Evolutionary conservation across 2,888 invertebrate genomes (phyloP).

Genomic region (Ormyrus pomaceus): DNA sequence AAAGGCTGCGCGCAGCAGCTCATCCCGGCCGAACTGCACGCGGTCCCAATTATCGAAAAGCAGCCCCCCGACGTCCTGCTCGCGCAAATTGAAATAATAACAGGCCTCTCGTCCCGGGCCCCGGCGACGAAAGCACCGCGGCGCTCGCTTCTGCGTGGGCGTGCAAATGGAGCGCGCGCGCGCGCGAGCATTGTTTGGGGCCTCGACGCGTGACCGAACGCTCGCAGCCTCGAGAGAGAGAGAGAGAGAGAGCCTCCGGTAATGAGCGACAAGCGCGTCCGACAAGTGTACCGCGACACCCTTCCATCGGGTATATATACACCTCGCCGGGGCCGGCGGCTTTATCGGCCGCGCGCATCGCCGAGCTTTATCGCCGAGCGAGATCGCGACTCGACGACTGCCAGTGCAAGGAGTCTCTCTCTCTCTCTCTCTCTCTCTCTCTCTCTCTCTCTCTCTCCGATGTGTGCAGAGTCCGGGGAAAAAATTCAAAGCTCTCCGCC

Average conservation of each 20-base stretch:
- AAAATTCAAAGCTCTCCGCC: not conserved
- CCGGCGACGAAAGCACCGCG: slow-evolving; percentile 12
- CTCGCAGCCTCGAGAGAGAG: not conserved
- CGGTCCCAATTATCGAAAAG: not conserved
- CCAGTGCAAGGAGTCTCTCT: too few species aligned
- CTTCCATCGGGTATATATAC: not conserved
- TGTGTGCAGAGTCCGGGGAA: not conserved
- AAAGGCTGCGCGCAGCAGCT: not conserved
- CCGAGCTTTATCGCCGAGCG: not conserved
- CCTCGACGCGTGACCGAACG: slow-evolving; percentile 43
- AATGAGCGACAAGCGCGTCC: not conserved
- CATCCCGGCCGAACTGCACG: not conserved
- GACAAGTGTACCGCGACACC: slow-evolving; percentile 43
- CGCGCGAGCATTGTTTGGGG: slow-evolving; percentile 9
- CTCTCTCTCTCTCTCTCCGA: too few species aligned
- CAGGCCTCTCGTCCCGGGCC: not conserved
- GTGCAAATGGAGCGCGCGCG: slow-evolving; percentile 27
- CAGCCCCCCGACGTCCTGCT: too few species aligned
- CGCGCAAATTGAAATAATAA: slow-evolving; percentile 42
- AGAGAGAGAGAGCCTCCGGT: too few species aligned
- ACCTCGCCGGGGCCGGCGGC: not conserved
- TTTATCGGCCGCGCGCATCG: slow-evolving; percentile 17
- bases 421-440: too few species aligned
- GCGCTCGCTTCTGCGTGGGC: not conserved
- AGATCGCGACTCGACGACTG: not conserved